A percentile compares a stretch with the other conserved stretches of the same genome.
Evolutionary conservation across 2,113 vertebrate genomes (phyloP).

Genomic region (Empidonax traillii): DNA sequence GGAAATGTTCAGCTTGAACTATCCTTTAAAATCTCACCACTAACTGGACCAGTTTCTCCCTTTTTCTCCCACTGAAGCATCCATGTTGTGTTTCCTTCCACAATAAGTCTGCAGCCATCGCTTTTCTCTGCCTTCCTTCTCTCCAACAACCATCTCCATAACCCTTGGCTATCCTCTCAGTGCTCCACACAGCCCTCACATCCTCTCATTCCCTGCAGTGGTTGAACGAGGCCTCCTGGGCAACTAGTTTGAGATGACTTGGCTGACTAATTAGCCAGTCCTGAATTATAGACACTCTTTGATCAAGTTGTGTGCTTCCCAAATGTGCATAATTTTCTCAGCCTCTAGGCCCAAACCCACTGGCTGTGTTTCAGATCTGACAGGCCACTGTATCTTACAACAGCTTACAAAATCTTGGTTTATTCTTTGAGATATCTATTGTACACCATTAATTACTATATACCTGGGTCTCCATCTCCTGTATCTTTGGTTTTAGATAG

Average conservation of each 20-base stretch:
- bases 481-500: not conserved
- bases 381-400: not conserved
- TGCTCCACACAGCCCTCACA: not conserved
- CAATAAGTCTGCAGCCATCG: fast-evolving
- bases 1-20: not conserved
- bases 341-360: not conserved
- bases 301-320: not conserved
- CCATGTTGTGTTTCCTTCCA: not conserved
- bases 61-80: not conserved
- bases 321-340: not conserved
- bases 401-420: not conserved
- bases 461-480: not conserved
- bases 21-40: not conserved
- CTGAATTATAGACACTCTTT: not conserved
- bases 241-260: not conserved
- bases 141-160: not conserved
- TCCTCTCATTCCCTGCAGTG: not conserved
- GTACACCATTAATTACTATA: not conserved
- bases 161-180: not conserved
- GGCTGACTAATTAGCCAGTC: not conserved
- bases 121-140: not conserved
- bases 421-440: not conserved
- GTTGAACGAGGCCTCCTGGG: not conserved
- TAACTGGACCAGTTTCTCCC: not conserved
- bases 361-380: not conserved